Conservation (phyloP, 2,888 invertebrate species). For the Mallateleia sp. region DNA sequence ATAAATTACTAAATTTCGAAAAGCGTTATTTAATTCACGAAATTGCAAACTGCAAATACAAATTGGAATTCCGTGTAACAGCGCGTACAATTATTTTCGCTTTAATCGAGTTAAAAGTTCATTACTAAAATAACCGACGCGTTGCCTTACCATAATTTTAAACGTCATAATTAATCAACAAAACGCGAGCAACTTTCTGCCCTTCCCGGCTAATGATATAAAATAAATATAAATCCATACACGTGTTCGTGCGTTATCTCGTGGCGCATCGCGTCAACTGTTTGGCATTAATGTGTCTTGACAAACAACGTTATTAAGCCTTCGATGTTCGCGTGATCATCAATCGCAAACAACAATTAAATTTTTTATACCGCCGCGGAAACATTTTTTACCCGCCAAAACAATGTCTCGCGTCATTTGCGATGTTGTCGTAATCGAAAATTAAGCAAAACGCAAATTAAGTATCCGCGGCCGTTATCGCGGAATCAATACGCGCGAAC, state of each 20-base stretch:
- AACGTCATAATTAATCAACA: constrained; percentile 46
- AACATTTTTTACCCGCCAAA: constrained; percentile 3
- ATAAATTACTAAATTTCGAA: too few species aligned
- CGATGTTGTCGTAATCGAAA: constrained; percentile 18
- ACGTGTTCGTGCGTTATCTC: constrained; percentile 1
- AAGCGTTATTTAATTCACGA: constrained; percentile 29
- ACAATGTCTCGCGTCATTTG: constrained; percentile 4
- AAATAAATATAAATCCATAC: constrained; percentile 21
- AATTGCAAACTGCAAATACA: constrained; percentile 31
- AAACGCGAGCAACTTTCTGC: background rate
- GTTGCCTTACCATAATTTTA: background rate
- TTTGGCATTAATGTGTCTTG: constrained; percentile 27
- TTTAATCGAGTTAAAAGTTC: constrained; percentile 58
- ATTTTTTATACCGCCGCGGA: constrained; percentile 2
- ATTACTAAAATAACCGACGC: constrained; percentile 50
- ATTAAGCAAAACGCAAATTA: constrained; percentile 14
- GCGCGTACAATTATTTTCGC: constrained; percentile 53
- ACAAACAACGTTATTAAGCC: constrained; percentile 29
- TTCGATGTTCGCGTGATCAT: constrained; percentile 19
- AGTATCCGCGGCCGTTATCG: background rate
- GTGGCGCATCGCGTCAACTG: background rate
- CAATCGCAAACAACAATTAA: constrained; percentile 26
- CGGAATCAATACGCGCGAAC: constrained; percentile 9
- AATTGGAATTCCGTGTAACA: constrained; percentile 55
- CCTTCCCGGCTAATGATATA: background rate